Percentiles rank a stretch among this genome's conserved stretches.
Conservation (phyloP, 2,113 vertebrate species). For the Capra hircus region DNA sequence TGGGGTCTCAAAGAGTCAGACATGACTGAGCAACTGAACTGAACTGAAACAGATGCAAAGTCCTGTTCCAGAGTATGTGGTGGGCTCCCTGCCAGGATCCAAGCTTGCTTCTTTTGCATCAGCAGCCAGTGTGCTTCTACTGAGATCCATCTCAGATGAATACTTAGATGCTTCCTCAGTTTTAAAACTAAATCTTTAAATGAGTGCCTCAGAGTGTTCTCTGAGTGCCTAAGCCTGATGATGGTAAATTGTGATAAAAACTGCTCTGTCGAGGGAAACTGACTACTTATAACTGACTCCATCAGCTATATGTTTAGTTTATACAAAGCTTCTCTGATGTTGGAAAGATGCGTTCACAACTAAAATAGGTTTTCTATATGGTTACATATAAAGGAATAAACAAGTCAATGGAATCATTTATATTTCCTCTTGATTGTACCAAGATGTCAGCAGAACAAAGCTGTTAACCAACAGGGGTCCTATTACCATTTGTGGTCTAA, state of each 20-base stretch:
- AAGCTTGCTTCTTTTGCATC: neutral
- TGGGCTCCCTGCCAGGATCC: neutral
- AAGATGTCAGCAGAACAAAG: neutral
- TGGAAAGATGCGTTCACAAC: neutral
- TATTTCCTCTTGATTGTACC: neutral
- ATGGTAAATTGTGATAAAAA: neutral
- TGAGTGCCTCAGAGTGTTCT: neutral
- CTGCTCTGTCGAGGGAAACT: neutral
- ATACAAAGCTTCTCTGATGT: neutral
- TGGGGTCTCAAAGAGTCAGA: fast-evolving
- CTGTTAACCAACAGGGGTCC: neutral
- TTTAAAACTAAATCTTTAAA: neutral
- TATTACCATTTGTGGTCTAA: neutral
- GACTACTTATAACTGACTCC: neutral
- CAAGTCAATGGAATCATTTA: neutral
- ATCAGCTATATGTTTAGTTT: neutral
- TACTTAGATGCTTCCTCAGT: neutral
- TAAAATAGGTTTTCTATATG: neutral
- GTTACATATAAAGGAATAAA: neutral
- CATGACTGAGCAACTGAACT: fast-evolving
- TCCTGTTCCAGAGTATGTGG: neutral
- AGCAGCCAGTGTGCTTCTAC: neutral
- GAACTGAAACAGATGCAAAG: neutral
- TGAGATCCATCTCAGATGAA: neutral
- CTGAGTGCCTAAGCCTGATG: neutral